A percentile compares a stretch with the other conserved stretches of the same genome.
phyloP scores from a whole-genome alignment of 1,140 invertebrate genomes.

The Arctopsyche grandis region DNA sequence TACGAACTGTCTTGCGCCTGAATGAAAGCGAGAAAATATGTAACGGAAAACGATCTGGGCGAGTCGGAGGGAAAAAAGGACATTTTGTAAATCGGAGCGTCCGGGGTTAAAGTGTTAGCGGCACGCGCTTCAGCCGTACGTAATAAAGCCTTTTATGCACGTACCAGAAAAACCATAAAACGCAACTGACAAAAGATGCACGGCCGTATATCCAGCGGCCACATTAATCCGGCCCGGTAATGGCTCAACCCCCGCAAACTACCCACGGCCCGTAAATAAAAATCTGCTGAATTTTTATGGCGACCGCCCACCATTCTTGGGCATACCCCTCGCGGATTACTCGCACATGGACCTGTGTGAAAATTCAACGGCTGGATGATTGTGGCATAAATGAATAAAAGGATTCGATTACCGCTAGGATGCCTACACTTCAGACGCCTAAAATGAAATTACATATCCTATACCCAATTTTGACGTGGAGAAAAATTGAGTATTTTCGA shows the following conservation, averaged over 20 bases:
- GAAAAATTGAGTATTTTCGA: not conserved
- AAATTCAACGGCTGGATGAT: conserved; percentile 5
- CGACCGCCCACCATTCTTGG: not conserved
- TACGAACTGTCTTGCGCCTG: not conserved
- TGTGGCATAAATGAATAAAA: conserved; percentile 20
- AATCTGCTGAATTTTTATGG: conserved; percentile 33
- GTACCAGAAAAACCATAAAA: conserved; percentile 38
- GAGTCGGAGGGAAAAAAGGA: not conserved
- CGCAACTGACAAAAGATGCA: conserved; percentile 41
- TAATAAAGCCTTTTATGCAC: conserved; percentile 34
- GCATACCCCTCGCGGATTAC: no score
- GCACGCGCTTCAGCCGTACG: conserved; percentile 11
- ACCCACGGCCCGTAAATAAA: conserved; percentile 24
- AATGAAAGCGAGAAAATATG: conserved; percentile 21
- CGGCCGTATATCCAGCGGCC: conserved; percentile 22
- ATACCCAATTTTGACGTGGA: not conserved
- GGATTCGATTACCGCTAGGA: no score
- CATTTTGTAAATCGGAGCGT: conserved; percentile 8
- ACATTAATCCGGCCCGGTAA: conserved; percentile 35
- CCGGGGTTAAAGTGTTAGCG: not conserved
- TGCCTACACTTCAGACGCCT: not conserved
- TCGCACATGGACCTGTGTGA: not conserved
- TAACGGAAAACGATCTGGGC: conserved; percentile 13
- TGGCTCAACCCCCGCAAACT: conserved; percentile 12
- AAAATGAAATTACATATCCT: not conserved